Percentiles rank a stretch among this genome's conserved stretches.
phyloP scores from a whole-genome alignment of 2,113 vertebrate species.

The Tautogolabrus adspersus region DNA sequence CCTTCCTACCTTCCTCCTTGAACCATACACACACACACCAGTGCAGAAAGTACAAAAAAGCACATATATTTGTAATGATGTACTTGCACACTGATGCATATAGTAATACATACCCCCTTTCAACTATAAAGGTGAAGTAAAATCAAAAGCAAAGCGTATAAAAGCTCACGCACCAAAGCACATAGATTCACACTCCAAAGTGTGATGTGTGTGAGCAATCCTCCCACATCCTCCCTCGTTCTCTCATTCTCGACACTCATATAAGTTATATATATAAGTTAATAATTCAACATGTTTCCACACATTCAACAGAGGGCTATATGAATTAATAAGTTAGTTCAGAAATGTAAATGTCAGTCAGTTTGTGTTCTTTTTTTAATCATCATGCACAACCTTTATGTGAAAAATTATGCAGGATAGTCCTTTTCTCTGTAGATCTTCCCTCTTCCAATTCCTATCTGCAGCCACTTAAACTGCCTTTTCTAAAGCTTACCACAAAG shows the following conservation, averaged over 20 bases:
- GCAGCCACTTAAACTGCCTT: neutral
- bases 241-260: neutral
- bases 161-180: conserved; percentile 8
- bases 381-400: neutral
- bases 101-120: neutral
- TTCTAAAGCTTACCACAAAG: conserved; percentile 7
- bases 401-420: neutral
- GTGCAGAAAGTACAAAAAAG: neutral
- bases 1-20: neutral
- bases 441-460: neutral
- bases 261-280: neutral
- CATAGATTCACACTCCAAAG: conserved; percentile 27
- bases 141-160: neutral
- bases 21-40: conserved; percentile 12
- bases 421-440: neutral
- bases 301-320: conserved; percentile 5
- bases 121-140: conserved; percentile 1
- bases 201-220: conserved; percentile 18
- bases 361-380: conserved; percentile 17
- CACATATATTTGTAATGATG: conserved; percentile 2
- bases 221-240: neutral
- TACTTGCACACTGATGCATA: neutral
- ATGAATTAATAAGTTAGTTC: conserved; percentile 23
- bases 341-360: neutral
- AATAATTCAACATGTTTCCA: conserved; percentile 13